phyloP scores from a whole-genome alignment of 2,797 vertebrate species.

The Notolepis coatsorum region DNA sequence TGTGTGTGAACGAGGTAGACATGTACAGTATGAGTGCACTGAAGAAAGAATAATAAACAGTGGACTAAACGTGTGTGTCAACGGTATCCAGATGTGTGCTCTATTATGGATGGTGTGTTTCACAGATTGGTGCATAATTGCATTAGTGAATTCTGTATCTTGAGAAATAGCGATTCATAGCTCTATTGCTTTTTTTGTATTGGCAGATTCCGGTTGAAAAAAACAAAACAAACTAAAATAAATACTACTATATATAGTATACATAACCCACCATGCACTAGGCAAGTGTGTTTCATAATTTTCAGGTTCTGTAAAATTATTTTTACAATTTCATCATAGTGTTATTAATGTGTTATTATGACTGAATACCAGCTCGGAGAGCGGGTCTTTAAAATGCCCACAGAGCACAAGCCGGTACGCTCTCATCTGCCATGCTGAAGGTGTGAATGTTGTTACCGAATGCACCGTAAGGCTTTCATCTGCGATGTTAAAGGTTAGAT shows the following conservation, averaged over 20 bases:
- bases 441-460: not conserved
- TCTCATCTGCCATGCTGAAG: not conserved
- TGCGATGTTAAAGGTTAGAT: not conserved
- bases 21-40: slow-evolving; percentile 9
- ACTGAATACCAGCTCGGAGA: too few relatives aligned
- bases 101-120: not conserved
- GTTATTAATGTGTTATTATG: too few relatives aligned
- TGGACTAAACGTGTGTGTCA: slow-evolving; percentile 20
- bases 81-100: slow-evolving; percentile 2
- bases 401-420: not conserved
- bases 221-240: too few relatives aligned
- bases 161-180: too few relatives aligned
- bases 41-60: slow-evolving; percentile 50
- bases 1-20: slow-evolving; percentile 24
- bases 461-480: not conserved
- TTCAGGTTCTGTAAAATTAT: too few relatives aligned
- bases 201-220: too few relatives aligned
- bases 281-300: too few relatives aligned
- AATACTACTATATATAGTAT: too few relatives aligned
- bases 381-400: not conserved
- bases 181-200: not conserved
- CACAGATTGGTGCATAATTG: not conserved
- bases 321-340: too few relatives aligned
- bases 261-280: too few relatives aligned
- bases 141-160: not conserved